These are phyloP conservation scores for Cremastinae sp. DNA, from an alignment of 2,888 invertebrate genomes.

Conservation along the genomic window DNA sequence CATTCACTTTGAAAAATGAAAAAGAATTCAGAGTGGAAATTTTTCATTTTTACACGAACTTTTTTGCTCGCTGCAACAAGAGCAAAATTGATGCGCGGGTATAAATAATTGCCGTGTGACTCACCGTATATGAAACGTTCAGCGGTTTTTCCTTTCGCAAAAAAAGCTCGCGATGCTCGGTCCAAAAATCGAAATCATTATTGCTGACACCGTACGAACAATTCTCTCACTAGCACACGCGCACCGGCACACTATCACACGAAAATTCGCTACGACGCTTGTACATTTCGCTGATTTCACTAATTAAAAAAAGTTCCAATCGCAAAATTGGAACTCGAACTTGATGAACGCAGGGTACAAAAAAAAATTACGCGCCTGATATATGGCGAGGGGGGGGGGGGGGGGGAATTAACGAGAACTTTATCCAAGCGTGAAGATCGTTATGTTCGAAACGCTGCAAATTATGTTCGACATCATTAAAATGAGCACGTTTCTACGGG, in stretches of 20 bases:
- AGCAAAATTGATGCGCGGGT: neutral
- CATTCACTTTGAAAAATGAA: neutral
- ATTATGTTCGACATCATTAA: neutral
- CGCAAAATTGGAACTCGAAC: slow-evolving; percentile 41
- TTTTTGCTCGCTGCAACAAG: neutral
- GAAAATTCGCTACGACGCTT: neutral
- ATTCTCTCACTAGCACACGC: slow-evolving; percentile 28
- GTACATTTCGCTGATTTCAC: slow-evolving; percentile 28
- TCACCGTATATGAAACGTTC: slow-evolving; percentile 48
- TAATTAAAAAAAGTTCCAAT: slow-evolving; percentile 44
- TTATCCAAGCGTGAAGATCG: slow-evolving; percentile 17
- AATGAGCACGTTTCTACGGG: too few species aligned
- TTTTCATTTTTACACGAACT: neutral
- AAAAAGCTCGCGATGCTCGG: slow-evolving; percentile 36
- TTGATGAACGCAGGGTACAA: neutral
- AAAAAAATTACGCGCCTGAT: neutral
- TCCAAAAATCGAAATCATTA: slow-evolving; percentile 48
- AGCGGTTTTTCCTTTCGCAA: slow-evolving; percentile 45
- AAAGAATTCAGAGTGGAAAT: neutral
- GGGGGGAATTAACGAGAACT: slow-evolving; percentile 26
- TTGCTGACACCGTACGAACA: slow-evolving; percentile 49
- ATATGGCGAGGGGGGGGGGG: too few species aligned
- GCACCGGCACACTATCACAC: neutral
- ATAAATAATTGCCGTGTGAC: slow-evolving; percentile 33
- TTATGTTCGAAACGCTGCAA: slow-evolving; percentile 9